These are phyloP conservation scores for Eupithecia abbreviata DNA, from an alignment of 2,888 invertebrate species.

Conservation along the genomic window DNA sequence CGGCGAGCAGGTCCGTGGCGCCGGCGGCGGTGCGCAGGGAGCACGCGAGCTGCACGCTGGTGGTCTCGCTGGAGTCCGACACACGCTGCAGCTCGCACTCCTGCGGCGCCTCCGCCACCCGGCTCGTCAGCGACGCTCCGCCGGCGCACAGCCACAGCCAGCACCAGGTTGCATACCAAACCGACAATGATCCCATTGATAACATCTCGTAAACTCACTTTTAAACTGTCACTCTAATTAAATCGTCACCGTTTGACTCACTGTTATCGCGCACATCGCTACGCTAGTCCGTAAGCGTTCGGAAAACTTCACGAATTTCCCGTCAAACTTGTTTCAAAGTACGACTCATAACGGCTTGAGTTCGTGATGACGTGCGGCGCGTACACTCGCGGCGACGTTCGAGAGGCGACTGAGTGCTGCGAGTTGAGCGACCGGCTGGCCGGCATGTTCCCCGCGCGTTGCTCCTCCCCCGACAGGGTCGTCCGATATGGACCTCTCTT, in stretches of 20 bases:
- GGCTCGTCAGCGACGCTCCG: conserved; percentile 78
- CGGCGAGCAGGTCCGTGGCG: conserved; percentile 85
- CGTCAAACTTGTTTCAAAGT: conserved; percentile 83
- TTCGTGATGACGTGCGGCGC: conserved; percentile 55
- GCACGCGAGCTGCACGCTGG: conserved; percentile 86
- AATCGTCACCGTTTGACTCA: conserved; percentile 74
- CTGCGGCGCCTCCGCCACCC: conserved; percentile 86
- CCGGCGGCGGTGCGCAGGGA: conserved; percentile 87
- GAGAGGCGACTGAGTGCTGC: conserved; percentile 71
- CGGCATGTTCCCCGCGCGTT: conserved; percentile 74
- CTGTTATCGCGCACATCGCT: conserved; percentile 77
- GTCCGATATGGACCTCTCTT: conserved; percentile 66
- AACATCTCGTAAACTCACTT: conserved; percentile 80
- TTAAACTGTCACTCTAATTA: conserved; percentile 77
- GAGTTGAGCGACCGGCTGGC: conserved; percentile 77
- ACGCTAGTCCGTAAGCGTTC: conserved; percentile 72
- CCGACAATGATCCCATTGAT: conserved; percentile 75
- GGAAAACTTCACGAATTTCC: conserved; percentile 81
- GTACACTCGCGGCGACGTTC: conserved; percentile 61
- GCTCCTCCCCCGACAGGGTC: conserved; percentile 80
- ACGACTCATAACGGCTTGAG: conserved; percentile 79
- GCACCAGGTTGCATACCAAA: conserved; percentile 73
- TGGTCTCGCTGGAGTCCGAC: conserved; percentile 81
- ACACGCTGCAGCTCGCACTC: conserved; percentile 89
- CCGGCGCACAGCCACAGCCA: conserved; percentile 70